Base-by-base conservation (phyloP, 2,797 vertebrate genomes). In the Sylvia borin region DNA sequence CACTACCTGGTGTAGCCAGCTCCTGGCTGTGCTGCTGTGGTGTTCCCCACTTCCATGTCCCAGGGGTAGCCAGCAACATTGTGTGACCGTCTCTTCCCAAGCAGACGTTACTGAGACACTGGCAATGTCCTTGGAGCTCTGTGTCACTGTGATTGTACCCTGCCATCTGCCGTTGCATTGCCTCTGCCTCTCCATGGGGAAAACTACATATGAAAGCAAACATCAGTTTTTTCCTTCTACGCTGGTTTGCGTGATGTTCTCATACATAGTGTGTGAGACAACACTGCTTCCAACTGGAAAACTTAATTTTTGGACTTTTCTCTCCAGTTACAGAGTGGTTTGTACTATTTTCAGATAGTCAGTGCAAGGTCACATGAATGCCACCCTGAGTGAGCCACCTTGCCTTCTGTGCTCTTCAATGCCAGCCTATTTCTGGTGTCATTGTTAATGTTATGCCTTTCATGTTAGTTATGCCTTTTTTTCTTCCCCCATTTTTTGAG, bases 91-190 rank as follows among this genome's bases (percentile, higher is more conserved):
- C 57, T 61, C 38, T 38, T 91, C 61, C 79, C 65, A 50, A 77
- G 61, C 0, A 0, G 78, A 19, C 29, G 32, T 32, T 71, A 19
- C 45, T 16, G 57, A 51, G 65, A 42, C 0, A 3, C 16, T 14
- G 9, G 40, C 0, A 1, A 16, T 40, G 31, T 43, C 82, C 42
- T 36, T 7, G 5, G 57, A 81, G 22, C 42, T 90, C 43, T 7
- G 4, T 2, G 4, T 58, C 45, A 29, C 67, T 85, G 65, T 65
- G 72, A 34, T 5, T 91, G 25, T 29, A 50, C 22, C 16, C 21
- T 45, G 40, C 10, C 55, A 13, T 13, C 24, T 3, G 6, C 34
- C 50, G 72, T 42, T 70, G 45, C 53, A 68, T 13, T 1, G 0
- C 11, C 58, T 26, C 34, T 51, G 68, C 50, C n/a, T 72, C 76